Percentiles rank a stretch among this genome's conserved stretches.
phyloP scores from a whole-genome alignment of 2,888 invertebrate genomes.

The Adineta ricciae region DNA sequence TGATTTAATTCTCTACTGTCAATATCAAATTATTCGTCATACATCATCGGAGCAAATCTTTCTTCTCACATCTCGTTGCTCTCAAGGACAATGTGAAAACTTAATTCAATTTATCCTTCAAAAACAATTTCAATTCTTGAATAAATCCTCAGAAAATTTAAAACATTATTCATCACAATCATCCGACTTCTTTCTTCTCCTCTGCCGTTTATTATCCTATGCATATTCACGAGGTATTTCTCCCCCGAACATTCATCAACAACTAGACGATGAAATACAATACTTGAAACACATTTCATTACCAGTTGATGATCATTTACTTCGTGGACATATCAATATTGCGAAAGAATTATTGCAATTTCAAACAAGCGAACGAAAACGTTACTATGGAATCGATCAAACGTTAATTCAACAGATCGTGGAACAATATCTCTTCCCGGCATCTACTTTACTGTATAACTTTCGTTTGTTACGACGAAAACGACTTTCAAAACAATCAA shows the following conservation, averaged over 20 bases:
- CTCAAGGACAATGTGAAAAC: constrained; percentile 54
- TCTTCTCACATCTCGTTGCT: constrained; percentile 71
- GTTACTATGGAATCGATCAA: constrained; percentile 56
- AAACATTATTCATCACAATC: constrained; percentile 63
- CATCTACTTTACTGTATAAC: constrained; percentile 65
- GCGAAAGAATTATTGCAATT: constrained; percentile 78
- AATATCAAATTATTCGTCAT: constrained; percentile 57
- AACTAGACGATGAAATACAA: constrained; percentile 63
- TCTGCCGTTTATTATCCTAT: constrained; percentile 49
- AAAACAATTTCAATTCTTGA: constrained; percentile 20
- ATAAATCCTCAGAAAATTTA: constrained; percentile 1
- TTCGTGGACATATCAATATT: constrained; percentile 79
- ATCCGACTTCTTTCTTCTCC: constrained; percentile 64
- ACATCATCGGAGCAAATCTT: constrained; percentile 74
- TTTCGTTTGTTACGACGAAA: constrained; percentile 51
- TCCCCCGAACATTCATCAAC: constrained; percentile 61
- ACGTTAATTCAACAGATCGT: constrained; percentile 66
- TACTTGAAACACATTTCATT: constrained; percentile 58
- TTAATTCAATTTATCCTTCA: constrained; percentile 48
- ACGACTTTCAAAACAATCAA: constrained; percentile 14
- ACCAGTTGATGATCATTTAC: constrained; percentile 47
- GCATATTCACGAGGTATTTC: constrained; percentile 61
- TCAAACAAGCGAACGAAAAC: constrained; percentile 72
- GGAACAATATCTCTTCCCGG: constrained; percentile 87
- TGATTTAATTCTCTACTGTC: constrained; percentile 71